Evolutionary conservation across 1,140 invertebrate genomes (phyloP).

Genomic region (Steinernema feltiae): DNA sequence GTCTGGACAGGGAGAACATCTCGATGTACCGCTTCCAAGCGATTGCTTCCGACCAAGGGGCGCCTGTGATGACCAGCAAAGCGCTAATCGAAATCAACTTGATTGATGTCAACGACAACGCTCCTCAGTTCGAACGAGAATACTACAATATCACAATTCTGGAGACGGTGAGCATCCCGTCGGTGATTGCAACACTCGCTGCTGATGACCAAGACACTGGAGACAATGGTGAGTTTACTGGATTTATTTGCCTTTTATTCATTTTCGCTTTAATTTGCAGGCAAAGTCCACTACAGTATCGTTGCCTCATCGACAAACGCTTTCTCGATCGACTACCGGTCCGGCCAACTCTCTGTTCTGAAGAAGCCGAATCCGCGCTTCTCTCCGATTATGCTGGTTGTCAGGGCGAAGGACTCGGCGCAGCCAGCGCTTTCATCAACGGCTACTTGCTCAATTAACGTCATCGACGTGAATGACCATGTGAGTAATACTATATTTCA

Average conservation of each 20-base stretch:
- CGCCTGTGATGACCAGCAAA: conserved; percentile 73
- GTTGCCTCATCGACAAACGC: conserved; percentile 51
- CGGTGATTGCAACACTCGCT: conserved; percentile 73
- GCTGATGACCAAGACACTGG: conserved; percentile 83
- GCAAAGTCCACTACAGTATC: conserved; percentile 59
- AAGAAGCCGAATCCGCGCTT: conserved; percentile 37
- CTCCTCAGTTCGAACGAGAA: conserved; percentile 42
- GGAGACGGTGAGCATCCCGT: conserved; percentile 81
- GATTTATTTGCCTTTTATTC: conserved; percentile 20
- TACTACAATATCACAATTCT: conserved; percentile 67
- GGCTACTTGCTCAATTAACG: conserved; percentile 69
- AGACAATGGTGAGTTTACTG: conserved; percentile 71
- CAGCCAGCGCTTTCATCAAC: conserved; percentile 62
- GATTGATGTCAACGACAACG: conserved; percentile 67
- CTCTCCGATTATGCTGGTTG: conserved; percentile 62
- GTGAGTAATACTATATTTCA: conserved; percentile 23
- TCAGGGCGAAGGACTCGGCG: conserved; percentile 81
- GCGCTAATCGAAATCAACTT: conserved; percentile 75
- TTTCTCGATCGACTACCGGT: conserved; percentile 57
- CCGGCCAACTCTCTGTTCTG: conserved; percentile 56
- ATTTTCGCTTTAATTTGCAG: conserved; percentile 42
- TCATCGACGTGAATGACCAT: conserved; percentile 82
- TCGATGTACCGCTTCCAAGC: conserved; percentile 74
- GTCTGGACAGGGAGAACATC: conserved; percentile 75
- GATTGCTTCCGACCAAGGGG: conserved; percentile 79